These are phyloP conservation scores for Leptoclinus maculatus DNA, from an alignment of 2,797 vertebrate species.

Conservation along the genomic window DNA sequence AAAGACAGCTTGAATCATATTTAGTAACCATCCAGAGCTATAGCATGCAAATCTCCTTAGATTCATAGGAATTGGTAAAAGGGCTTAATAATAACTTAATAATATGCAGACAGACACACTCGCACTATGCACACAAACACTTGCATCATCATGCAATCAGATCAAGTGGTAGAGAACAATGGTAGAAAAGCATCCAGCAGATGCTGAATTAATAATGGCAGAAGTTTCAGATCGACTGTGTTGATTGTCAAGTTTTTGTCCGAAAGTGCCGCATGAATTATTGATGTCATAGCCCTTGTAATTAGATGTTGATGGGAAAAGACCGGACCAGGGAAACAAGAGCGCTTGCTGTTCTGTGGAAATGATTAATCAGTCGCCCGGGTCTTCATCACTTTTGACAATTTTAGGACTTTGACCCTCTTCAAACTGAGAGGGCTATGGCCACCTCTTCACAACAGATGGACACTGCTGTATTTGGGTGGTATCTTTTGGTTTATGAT, in stretches of 20 bases:
- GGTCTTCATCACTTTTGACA: slow-evolving; percentile 59
- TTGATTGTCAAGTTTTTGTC: slow-evolving; percentile 78
- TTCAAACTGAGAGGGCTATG: slow-evolving; percentile 13
- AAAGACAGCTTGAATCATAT: slow-evolving; percentile 42
- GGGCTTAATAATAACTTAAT: slow-evolving; percentile 22
- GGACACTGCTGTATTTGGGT: slow-evolving; percentile 17
- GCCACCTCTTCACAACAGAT: slow-evolving; percentile 27
- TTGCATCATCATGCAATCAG: slow-evolving; percentile 52
- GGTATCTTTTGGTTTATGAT: slow-evolving; percentile 25
- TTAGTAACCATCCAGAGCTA: slow-evolving; percentile 49
- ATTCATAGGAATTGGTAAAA: slow-evolving; percentile 2
- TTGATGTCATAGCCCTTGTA: slow-evolving; percentile 73
- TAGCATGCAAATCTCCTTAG: slow-evolving; percentile 18
- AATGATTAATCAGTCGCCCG: slow-evolving; percentile 57
- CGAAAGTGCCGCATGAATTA: slow-evolving; percentile 80
- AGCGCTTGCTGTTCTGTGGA: slow-evolving; percentile 43
- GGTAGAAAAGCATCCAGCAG: slow-evolving; percentile 53
- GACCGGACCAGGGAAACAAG: slow-evolving; percentile 51
- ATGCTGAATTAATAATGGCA: slow-evolving; percentile 74
- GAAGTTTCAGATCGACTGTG: slow-evolving; percentile 73
- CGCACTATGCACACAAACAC: slow-evolving; percentile 18
- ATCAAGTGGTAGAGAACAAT: slow-evolving; percentile 36
- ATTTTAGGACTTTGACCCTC: slow-evolving; percentile 37
- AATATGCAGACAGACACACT: slow-evolving; percentile 23
- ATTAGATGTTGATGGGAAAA: slow-evolving; percentile 69